These are phyloP conservation scores for Xenopus tropicalis DNA, from an alignment of 2,113 vertebrate species.

Conservation along the genomic window UCB_Xtro_10.0 CM004451.2:238001-238500, in stretches of 20 bases:
- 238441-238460: not conserved
- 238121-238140: no score
- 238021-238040: no score
- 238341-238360: constrained; percentile 39
- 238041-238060: no score
- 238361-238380: constrained; percentile 52
- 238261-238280: not conserved
- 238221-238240: no score
- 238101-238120: no score
- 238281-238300: not conserved
- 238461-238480: not conserved
- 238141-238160: no score
- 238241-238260: not conserved
- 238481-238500: not conserved
- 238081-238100: not conserved
- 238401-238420: not conserved
- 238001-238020: no score
- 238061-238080: no score
- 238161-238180: not conserved
- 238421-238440: not conserved
- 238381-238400: constrained; percentile 35
- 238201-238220: no score
- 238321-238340: constrained; percentile 48
- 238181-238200: not conserved
- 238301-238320: not conserved